phyloP scores from a whole-genome alignment of 2,888 invertebrate species.

The Pilophorus perplexus region DNA sequence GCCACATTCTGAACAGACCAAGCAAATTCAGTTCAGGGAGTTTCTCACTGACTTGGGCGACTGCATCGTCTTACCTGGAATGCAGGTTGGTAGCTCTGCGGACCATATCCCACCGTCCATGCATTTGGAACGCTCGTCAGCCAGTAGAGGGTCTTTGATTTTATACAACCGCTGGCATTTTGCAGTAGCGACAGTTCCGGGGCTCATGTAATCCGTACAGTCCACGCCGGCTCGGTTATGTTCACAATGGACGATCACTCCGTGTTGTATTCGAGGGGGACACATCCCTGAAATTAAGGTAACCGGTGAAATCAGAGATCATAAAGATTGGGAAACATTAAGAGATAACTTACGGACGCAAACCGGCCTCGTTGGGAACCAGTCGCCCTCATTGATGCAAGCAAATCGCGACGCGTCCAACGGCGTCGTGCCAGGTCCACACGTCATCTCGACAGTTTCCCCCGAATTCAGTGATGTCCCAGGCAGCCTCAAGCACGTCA shows the following conservation, averaged over 20 bases:
- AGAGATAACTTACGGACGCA: constrained; percentile 9
- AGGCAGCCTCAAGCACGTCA: background rate
- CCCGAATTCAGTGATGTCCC: background rate
- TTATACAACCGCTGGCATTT: constrained; percentile 8
- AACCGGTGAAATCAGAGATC: background rate
- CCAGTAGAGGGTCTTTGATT: background rate
- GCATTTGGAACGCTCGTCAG: background rate
- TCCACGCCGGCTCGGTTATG: background rate
- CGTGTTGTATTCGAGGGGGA: background rate
- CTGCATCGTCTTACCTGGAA: constrained; percentile 16
- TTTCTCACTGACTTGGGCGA: background rate
- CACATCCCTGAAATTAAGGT: constrained; percentile 15
- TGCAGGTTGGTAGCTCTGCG: constrained; percentile 14
- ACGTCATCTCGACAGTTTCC: constrained; percentile 7
- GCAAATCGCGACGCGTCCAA: constrained; percentile 13
- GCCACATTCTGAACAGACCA: constrained; percentile 39
- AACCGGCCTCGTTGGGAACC: constrained; percentile 17
- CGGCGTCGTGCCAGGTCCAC: constrained; percentile 12
- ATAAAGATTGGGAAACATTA: background rate
- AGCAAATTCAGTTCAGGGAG: too few relatives aligned
- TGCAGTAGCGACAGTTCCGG: constrained; percentile 1
- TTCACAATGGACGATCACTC: background rate
- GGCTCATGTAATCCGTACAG: constrained; percentile 21
- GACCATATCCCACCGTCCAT: constrained; percentile 15
- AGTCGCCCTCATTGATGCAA: constrained; percentile 17